Evolutionary conservation across 2,113 vertebrate genomes (phyloP).

Genomic region (Toxotes jaculatrix): DNA sequence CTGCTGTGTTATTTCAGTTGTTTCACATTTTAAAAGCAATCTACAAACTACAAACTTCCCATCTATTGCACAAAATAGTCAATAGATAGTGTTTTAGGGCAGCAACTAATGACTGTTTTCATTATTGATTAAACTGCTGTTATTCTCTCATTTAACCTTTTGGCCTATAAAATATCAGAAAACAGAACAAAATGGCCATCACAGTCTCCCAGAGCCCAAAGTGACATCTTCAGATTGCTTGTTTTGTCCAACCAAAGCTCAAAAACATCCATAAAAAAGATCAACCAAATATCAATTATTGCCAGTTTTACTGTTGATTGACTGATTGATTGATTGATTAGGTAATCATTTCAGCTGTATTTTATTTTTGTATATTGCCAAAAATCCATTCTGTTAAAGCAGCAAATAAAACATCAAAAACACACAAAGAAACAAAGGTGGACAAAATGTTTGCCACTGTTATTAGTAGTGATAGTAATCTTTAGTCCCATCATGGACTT

Average conservation of each 20-base stretch:
- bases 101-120: background rate
- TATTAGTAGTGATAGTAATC: slow-evolving; percentile 57
- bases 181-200: background rate
- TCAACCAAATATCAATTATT: background rate
- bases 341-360: background rate
- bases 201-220: background rate
- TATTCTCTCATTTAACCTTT: background rate
- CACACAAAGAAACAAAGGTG: slow-evolving; percentile 25
- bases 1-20: slow-evolving; percentile 23
- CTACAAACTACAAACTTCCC: slow-evolving; percentile 9
- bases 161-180: background rate
- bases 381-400: slow-evolving; percentile 26
- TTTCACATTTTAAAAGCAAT: slow-evolving; percentile 22
- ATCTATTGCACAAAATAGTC: background rate
- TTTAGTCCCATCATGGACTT: slow-evolving; percentile 52
- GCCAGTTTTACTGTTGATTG: background rate
- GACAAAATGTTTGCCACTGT: slow-evolving; percentile 25
- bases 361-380: background rate
- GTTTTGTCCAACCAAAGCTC: background rate
- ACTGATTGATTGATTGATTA: background rate
- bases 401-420: slow-evolving; percentile 3
- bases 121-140: background rate
- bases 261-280: too few species aligned
- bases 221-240: background rate
- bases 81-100: background rate